Evolutionary conservation across 2,113 vertebrate genomes (phyloP), one percentile per base, ranked within the genome.

Genomic region (Boleophthalmus pectinirostris): DNA sequence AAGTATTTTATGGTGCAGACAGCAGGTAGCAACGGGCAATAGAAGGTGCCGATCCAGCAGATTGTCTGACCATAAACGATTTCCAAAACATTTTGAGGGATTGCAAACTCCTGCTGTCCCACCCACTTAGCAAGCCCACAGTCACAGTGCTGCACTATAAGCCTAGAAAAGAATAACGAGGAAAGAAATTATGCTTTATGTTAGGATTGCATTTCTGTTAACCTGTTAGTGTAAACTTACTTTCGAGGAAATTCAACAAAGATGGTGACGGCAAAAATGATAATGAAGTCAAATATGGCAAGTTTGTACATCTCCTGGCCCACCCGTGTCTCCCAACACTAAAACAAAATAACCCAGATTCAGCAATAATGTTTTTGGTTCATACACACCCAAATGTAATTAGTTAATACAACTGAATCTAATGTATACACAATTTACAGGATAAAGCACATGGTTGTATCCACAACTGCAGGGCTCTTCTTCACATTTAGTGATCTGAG

Each of bases 221-320:
- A 10, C 10, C 56, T 20, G 65, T 16, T 68, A 29, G 16, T 24
- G 1, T 58, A n/a, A 14, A 94, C 96, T 91, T 91, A 99, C 98
- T 94, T 99, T 81, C 97, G 93, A 46, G 98, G 98, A 82, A 97
- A 98, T 75, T 98, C 95, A 72, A 97, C 69, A 73, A 98, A 96
- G 6, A 98, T 66, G 0, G 93, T 95, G 85, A 94, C 84, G 0
- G 95, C 91, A 5, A 93, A 72, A 74, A 97, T 96, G 71, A 96
- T 95, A 85, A 99, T 91, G 84, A 99, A 95, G 90, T 99, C 97
- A 76, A 99, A 98, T 79, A 99, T 95, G 90, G 95, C 95, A 67
- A 99, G 94, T 77, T 99, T 99, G 88, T 99, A 99, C 98, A 99
- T 99, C 87, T 99, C 98, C 89, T 94, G 96, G 12, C 98, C 98